Evolutionary conservation across 2,888 invertebrate species (phyloP).

Genomic region (Dioctria rufipes): DNA sequence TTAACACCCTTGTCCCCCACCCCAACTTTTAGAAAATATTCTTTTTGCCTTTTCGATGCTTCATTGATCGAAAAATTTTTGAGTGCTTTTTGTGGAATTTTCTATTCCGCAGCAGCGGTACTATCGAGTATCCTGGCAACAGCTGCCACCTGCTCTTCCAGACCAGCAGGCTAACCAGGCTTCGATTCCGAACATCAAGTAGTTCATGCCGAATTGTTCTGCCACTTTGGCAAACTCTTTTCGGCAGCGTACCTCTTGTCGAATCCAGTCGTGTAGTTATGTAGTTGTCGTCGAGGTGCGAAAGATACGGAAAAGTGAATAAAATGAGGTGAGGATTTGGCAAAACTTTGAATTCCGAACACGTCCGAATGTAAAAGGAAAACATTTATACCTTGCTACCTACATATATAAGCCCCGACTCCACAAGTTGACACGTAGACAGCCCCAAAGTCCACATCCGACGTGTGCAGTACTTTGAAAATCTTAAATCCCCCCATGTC

Average conservation of each 20-base stretch:
- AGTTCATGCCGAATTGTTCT: constrained; percentile 5
- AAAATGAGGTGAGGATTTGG: constrained; percentile 57
- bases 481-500: constrained; percentile 36
- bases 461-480: constrained; percentile 36
- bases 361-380: constrained; percentile 58
- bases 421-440: constrained; percentile 58
- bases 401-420: constrained; percentile 25
- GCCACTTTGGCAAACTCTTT: not conserved
- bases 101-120: constrained; percentile 10
- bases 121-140: not conserved
- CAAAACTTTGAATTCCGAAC: constrained; percentile 54
- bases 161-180: not conserved
- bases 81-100: constrained; percentile 46
- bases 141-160: not conserved
- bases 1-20: not conserved
- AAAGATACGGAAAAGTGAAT: constrained; percentile 56
- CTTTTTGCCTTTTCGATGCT: not conserved
- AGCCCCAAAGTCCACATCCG: constrained; percentile 47
- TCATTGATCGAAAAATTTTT: constrained; percentile 51
- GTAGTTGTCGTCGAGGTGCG: not conserved
- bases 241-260: not conserved
- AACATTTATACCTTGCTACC: constrained; percentile 59
- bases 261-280: not conserved
- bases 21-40: not conserved
- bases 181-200: not conserved